Evolutionary conservation across 2,888 invertebrate species (phyloP).

Genomic region (Acronicta leporina): DNA sequence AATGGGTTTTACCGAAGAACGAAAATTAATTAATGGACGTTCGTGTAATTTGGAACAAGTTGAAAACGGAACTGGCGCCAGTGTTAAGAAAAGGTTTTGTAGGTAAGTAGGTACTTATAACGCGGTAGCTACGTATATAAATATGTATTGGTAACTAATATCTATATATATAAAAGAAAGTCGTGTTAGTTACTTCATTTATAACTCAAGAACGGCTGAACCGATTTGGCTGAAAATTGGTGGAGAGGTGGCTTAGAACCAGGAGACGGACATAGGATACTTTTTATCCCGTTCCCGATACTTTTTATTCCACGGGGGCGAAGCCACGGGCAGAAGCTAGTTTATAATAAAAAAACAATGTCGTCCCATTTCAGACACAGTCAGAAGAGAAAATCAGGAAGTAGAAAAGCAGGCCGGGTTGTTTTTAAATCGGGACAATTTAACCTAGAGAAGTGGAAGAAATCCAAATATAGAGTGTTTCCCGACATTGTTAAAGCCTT

Average conservation of each 20-base stretch:
- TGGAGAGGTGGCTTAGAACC: no score
- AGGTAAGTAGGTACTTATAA: slow-evolving; percentile 26
- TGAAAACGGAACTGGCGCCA: slow-evolving; percentile 26
- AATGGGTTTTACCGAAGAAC: slow-evolving; percentile 39
- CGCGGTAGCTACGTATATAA: neutral
- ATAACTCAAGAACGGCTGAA: no score
- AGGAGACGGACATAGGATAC: no score
- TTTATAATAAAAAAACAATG: neutral
- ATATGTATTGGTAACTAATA: neutral
- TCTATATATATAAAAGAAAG: no score
- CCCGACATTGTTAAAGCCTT: slow-evolving; percentile 94
- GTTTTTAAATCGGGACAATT: slow-evolving; percentile 95
- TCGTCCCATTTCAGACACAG: slow-evolving; percentile 55
- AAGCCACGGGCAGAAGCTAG: no score
- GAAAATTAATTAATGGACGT: slow-evolving; percentile 23
- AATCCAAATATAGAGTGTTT: slow-evolving; percentile 90
- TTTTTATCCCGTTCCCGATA: no score
- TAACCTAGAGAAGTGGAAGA: slow-evolving; percentile 94
- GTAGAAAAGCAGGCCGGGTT: slow-evolving; percentile 84
- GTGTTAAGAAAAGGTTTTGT: slow-evolving; percentile 23
- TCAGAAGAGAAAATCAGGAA: slow-evolving; percentile 58
- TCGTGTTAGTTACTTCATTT: no score
- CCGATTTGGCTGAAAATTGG: no score
- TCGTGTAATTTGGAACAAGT: slow-evolving; percentile 21
- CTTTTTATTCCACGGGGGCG: no score